These are phyloP conservation scores for Tyria jacobaeae DNA, from an alignment of 2,888 invertebrate genomes.

Conservation along the genomic window DNA sequence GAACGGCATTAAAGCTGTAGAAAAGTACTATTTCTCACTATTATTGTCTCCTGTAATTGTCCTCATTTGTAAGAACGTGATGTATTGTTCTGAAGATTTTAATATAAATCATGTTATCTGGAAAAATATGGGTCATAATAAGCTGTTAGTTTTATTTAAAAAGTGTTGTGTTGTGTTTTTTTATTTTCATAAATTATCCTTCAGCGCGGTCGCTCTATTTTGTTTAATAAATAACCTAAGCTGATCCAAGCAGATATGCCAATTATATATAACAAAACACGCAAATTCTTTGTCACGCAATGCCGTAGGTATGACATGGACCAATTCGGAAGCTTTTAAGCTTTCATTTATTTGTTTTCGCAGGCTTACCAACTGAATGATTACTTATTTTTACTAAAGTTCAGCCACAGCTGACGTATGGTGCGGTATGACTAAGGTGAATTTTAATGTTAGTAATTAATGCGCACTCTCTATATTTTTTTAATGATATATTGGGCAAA, in stretches of 20 bases:
- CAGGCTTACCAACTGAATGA: neutral
- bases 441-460: too few relatives aligned
- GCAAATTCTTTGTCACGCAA: slow-evolving; percentile 43
- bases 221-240: slow-evolving; percentile 32
- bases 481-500: too few relatives aligned
- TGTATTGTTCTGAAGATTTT: neutral
- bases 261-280: slow-evolving; percentile 47
- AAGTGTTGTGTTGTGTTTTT: too few relatives aligned
- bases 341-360: slow-evolving; percentile 24
- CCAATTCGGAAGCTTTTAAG: slow-evolving; percentile 19
- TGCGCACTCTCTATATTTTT: too few relatives aligned
- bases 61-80: too few relatives aligned
- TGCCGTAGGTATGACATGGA: slow-evolving; percentile 28
- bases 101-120: neutral
- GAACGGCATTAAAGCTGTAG: neutral
- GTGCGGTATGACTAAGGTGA: neutral
- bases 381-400: neutral
- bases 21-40: neutral
- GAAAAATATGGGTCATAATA: too few relatives aligned
- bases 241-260: slow-evolving; percentile 37
- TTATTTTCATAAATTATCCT: neutral
- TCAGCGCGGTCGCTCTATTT: slow-evolving; percentile 15
- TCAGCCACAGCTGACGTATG: neutral
- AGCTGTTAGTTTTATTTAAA: too few relatives aligned
- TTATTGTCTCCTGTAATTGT: neutral